Evolutionary conservation across 2,888 invertebrate species (phyloP), one percentile per base, ranked within the genome.

Genomic region (Spicauda simplicius): DNA sequence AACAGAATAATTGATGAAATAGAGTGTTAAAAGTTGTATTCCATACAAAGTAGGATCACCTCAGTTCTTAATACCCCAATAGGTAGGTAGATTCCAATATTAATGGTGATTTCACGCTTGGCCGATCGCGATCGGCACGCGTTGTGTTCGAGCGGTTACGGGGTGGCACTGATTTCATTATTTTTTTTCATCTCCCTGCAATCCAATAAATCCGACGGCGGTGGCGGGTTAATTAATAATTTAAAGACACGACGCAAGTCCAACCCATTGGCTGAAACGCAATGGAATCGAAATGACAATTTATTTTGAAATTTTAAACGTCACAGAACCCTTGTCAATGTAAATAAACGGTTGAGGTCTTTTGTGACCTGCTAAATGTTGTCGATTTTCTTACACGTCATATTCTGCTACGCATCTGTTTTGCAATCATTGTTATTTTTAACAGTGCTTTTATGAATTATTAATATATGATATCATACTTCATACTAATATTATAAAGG

Each of bases 181-280:
- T 84, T 86, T 88, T 87, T 88, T 87, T 82, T 77, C 82, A 82
- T 81, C 81, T 83, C 87, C 85, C 83, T 75, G 75, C 86, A 81
- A 83, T 85, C 85, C 84, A 85, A 88, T 89, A 85, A 87, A 87
- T 86, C 85, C 85, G 72, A 77, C 77, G 81, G 80, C 79, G 77
- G 80, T 78, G 81, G 81, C 77, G 81, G 82, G 90, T 90, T 91
- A 90, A 91, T 91, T 91, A 91, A 90, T 90, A 90, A 88, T 91
- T 88, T 86, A 88, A 86, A 82, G 81, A 79, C 76, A 59, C 58
- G 58, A 58, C 19, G 58, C 58, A 74, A 72, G 71, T 73, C 70
- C 72, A 72, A 70, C 70, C 72, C 72, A 68, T 71, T 74, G 74
- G 58, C 3, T 70, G 61, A 72, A 75, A 70, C 73, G 73, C 77